phyloP scores from a whole-genome alignment of 2,113 vertebrate genomes.

The Nerophis lumbriciformis region DNA sequence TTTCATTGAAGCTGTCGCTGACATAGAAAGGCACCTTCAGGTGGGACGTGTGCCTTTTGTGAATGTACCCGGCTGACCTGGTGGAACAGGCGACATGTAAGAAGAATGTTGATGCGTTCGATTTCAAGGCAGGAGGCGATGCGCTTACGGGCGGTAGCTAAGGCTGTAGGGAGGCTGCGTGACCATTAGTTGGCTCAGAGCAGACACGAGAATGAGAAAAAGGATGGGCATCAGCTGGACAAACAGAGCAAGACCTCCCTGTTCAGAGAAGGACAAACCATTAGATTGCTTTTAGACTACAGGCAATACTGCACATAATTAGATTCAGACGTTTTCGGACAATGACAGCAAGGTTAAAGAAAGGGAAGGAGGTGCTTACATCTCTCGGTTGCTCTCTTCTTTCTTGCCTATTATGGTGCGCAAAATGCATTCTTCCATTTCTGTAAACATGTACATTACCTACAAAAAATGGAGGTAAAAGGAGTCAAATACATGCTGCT shows the following conservation, averaged over 20 bases:
- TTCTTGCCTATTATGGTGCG: constrained; percentile 65
- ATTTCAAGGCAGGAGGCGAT: neutral
- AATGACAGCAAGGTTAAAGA: neutral
- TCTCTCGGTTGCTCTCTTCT: constrained; percentile 74
- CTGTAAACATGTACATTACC: constrained; percentile 77
- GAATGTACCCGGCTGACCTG: constrained; percentile 69
- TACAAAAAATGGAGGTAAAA: constrained; percentile 30
- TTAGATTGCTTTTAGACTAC: neutral
- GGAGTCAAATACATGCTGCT: neutral
- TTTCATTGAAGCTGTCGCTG: constrained; percentile 89
- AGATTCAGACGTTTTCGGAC: neutral
- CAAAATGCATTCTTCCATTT: constrained; percentile 77
- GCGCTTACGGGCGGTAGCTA: constrained; percentile 90
- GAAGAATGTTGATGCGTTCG: accelerated
- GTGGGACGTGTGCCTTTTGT: constrained; percentile 82
- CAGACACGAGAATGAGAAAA: constrained; percentile 91
- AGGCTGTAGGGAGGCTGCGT: constrained; percentile 94
- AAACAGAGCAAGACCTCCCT: constrained; percentile 97
- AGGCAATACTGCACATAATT: neutral
- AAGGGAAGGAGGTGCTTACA: constrained; percentile 37
- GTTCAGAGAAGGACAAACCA: constrained; percentile 24
- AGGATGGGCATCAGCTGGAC: constrained; percentile 97
- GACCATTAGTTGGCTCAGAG: constrained; percentile 95
- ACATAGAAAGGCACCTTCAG: constrained; percentile 90
- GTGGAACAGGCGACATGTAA: neutral